Conservation (phyloP, 1,140 invertebrate genomes). For the Antheraea mylitta region DNA sequence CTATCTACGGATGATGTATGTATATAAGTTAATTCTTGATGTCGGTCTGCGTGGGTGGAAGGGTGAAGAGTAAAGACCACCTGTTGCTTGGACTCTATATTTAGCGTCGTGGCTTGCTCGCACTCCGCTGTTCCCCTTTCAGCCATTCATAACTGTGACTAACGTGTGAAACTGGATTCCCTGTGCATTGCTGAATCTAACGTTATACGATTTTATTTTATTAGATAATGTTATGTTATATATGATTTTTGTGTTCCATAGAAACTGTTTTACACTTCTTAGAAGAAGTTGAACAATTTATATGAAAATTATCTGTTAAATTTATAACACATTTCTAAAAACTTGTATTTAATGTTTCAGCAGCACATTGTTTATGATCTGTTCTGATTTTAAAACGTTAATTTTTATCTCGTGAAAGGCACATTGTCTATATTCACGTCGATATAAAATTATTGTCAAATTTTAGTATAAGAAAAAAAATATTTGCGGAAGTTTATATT, state of each 20-base stretch:
- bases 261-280: background rate
- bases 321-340: background rate
- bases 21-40: conserved; percentile 2
- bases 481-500: background rate
- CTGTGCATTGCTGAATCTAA: conserved; percentile 19
- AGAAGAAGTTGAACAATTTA: background rate
- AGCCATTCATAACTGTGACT: conserved; percentile 65
- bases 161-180: conserved; percentile 54
- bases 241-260: background rate
- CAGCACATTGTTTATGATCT: background rate
- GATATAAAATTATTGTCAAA: background rate
- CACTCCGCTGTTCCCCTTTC: conserved; percentile 30
- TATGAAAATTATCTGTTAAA: background rate
- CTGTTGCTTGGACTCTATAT: conserved; percentile 63
- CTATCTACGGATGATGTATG: background rate
- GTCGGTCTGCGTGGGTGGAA: conserved; percentile 38
- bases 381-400: background rate
- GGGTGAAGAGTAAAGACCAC: conserved; percentile 55
- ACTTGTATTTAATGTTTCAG: background rate
- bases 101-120: conserved; percentile 38
- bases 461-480: background rate
- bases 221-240: background rate
- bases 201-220: background rate
- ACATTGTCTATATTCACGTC: no score
- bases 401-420: background rate